Base-by-base conservation (phyloP, 2,113 vertebrate species). In the Lophius piscatorius region DNA sequence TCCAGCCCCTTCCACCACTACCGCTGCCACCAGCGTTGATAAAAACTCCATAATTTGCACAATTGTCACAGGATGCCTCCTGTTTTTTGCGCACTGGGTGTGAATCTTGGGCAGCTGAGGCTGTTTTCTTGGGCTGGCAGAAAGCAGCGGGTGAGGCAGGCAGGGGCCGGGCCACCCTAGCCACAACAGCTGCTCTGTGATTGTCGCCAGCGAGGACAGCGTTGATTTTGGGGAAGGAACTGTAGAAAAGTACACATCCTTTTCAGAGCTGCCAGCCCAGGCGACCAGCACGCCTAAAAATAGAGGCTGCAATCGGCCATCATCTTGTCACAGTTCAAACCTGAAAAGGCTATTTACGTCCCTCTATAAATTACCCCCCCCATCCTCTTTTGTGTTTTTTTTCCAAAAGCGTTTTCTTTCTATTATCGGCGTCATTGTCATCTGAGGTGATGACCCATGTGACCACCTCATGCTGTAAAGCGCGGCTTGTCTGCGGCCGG, bases 151-250 rank as follows among this genome's bases (percentile, higher is more conserved):
- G 74, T 78, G 81, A 78, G 83, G 81, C 84, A 46, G 65, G 78
- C 80, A 34, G 31, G 49, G 65, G 76, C 62, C 5, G 22, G 46
- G 70, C 76, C 69, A 76, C 23, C 68, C 47, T 84, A 91, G 90
- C 85, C 88, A 90, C 88, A 91, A 91, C 89, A 91, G 83, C 81
- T 76, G 82, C 78, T 69, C 66, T 74, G 76, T 83, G 83, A 89
- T 89, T 89, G 87, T 88, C 84, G 77, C 80, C 76, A 80, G 63
- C 74, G 81, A 82, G 86, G 89, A 87, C 88, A 85, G 70, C 64
- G 61, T 76, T 89, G 87, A 78, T 88, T 90, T 90, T 88, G 87
- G 91, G 91, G 91, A 93, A 92, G 92, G 90, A 93, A 71, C 90
- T 90, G 74, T 65, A 86, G 87, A 89, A 89, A 81, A 81, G 80